Evolutionary conservation across 2,113 vertebrate genomes (phyloP).

Genomic region (Lates calcarifer): DNA sequence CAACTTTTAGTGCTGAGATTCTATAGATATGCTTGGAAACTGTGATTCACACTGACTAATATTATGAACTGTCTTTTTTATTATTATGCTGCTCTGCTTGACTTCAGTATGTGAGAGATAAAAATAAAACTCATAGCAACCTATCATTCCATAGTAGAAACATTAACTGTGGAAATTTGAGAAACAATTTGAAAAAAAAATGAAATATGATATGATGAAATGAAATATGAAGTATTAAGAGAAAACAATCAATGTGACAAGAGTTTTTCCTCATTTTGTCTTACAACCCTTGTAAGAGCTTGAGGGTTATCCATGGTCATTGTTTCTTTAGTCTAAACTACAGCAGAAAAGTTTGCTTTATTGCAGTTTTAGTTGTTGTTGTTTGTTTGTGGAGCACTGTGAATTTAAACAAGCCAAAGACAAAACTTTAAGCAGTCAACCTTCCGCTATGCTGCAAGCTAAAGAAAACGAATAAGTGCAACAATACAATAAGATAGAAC

Average conservation of each 20-base stretch:
- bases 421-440: slow-evolving; percentile 24
- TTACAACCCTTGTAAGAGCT: slow-evolving; percentile 20
- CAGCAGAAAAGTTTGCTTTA: neutral
- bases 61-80: slow-evolving; percentile 53
- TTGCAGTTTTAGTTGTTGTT: neutral
- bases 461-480: slow-evolving; percentile 1
- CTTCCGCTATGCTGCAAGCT: neutral
- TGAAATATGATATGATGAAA: slow-evolving; percentile 52
- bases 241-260: slow-evolving; percentile 60
- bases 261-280: slow-evolving; percentile 21
- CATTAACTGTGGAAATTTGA: slow-evolving; percentile 48
- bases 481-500: neutral
- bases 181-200: slow-evolving; percentile 30
- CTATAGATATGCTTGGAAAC: slow-evolving; percentile 23
- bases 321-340: neutral
- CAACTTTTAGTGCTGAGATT: slow-evolving; percentile 45
- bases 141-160: slow-evolving; percentile 51
- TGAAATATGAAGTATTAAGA: slow-evolving; percentile 52
- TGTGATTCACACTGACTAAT: slow-evolving; percentile 54
- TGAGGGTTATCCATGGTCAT: slow-evolving; percentile 17
- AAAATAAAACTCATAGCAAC: slow-evolving; percentile 37
- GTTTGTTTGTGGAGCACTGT: neutral
- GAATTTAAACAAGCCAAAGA: slow-evolving; percentile 13
- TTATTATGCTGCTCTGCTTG: slow-evolving; percentile 46
- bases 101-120: slow-evolving; percentile 50